Base-by-base conservation (phyloP, 2,113 vertebrate genomes). In the Perca fluviatilis region DNA sequence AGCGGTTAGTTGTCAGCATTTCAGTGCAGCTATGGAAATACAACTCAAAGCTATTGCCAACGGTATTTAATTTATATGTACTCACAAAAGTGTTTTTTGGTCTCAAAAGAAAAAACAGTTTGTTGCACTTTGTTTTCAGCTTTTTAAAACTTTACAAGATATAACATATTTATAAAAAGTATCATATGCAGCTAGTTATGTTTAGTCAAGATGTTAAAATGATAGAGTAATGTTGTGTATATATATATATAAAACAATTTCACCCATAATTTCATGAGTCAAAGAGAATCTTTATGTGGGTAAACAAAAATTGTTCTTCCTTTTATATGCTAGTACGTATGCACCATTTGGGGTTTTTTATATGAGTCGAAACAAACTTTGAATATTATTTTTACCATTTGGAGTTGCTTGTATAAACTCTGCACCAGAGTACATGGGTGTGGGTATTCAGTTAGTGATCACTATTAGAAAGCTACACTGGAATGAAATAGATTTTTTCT, bases 91-190 rank as follows among this genome's bases (percentile, higher is more conserved):
- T 89, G 85, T 89, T 86, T 86, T 85, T 88, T 33, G 82, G 54
- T 90, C 78, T 77, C 25, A 40, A 79, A 90, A 87, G 19, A 69
- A 80, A 66, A 60, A n/a, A n/a, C n/a, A n/a, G 69, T 90, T 88
- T 88, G 86, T 90, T 88, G 86, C 83, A 91, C 80, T 89, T 92
- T 90, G 61, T 73, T 75, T 80, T 77, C 18, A 11, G 6, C 47
- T 77, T 89, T 86, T 84, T 40, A 8, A 66, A 54, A 62, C 74
- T 86, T 90, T 91, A 71, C 53, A 63, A 94, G 78, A 89, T 92
- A 89, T 89, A 88, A 89, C 82, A 89, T 93, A 88, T 92, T 92
- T 91, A 88, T 90, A 82, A 74, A 89, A 88, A 43, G 43, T 72
- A 89, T 90, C 85, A 88, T 88, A 90, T 86, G 82, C 67, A 83